Conservation (phyloP, 2,113 vertebrate species). For the Miniopterus natalensis region DNA sequence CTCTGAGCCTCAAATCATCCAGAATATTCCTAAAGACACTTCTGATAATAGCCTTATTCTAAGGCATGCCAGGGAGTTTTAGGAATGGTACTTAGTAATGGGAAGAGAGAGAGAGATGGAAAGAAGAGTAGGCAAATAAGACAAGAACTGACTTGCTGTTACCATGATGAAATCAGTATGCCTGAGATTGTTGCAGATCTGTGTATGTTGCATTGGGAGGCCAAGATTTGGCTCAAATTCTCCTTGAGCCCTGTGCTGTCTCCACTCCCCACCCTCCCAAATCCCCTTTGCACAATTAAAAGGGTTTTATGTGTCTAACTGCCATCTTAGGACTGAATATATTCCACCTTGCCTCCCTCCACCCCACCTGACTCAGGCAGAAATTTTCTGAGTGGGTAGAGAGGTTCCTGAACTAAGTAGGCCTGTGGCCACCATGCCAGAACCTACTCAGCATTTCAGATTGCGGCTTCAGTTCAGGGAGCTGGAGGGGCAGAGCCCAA, state of each 20-base stretch:
- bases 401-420: neutral
- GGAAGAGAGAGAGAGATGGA: neutral
- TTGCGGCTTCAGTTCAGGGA: neutral
- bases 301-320: neutral
- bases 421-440: neutral
- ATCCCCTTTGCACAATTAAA: neutral
- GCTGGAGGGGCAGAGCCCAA: neutral
- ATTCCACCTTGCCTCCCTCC: neutral
- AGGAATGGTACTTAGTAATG: neutral
- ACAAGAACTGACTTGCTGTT: neutral
- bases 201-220: neutral
- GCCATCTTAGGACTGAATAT: neutral
- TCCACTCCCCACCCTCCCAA: neutral
- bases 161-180: neutral
- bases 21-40: neutral
- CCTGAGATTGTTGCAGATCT: neutral
- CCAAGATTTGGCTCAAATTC: neutral
- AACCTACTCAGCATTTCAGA: neutral
- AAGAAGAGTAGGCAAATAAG: neutral
- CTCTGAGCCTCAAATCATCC: neutral
- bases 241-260: neutral
- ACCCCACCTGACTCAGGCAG: neutral
- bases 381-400: neutral
- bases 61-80: neutral
- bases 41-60: neutral